Evolutionary conservation across 2,113 vertebrate species (phyloP), one percentile per base, ranked within the genome.

Genomic region (Caracal caracal): DNA sequence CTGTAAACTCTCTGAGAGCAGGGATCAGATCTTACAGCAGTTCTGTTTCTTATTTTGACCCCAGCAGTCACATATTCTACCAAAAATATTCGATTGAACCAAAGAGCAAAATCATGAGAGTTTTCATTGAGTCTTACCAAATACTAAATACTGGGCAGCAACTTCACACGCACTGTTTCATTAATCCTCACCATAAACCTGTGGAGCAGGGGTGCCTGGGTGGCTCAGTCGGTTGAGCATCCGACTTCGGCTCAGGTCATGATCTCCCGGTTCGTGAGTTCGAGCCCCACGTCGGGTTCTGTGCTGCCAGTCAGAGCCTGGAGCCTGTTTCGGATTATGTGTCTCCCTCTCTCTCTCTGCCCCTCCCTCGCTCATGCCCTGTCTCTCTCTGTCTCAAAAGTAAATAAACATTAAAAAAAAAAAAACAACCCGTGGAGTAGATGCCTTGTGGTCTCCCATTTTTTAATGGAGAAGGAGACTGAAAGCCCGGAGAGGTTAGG

Each of bases 301-400:
- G 7, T 43, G 43, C 43, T 43, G 43, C 43, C 43, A 43, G 43
- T 8, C 43, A 43, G 43, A 43, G 43, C 43, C 43, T 43, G 43
- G 43, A 43, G 0, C 43, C 43, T 43, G 43, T 9, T 43, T 43
- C 43, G 0, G 43, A 43, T 43, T 43, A 43, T 43, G 43, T 43
- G 43, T 43, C 43, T 43, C 43, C 43, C 7, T 43, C 43, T 43
- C 43, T 37, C 37, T 43, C 43, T 43, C 43, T 43, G 43, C 43
- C 43, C 43, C 1, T 1, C 43, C 43, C 43, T 9, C 0, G 43
- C 43, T 43, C 43, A 43, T 0, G 0, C 43, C 0, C 43, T 43
- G 43, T 43, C 7, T 43, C 43, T 9, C 43, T 43, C 43, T 43
- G 43, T 43, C 43, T 43, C 43, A 43, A 43, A 43, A 43, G 43